phyloP scores from a whole-genome alignment of 37 sponge, comb jelly and placozoan species.

The Amphimedon queenslandica region DNA sequence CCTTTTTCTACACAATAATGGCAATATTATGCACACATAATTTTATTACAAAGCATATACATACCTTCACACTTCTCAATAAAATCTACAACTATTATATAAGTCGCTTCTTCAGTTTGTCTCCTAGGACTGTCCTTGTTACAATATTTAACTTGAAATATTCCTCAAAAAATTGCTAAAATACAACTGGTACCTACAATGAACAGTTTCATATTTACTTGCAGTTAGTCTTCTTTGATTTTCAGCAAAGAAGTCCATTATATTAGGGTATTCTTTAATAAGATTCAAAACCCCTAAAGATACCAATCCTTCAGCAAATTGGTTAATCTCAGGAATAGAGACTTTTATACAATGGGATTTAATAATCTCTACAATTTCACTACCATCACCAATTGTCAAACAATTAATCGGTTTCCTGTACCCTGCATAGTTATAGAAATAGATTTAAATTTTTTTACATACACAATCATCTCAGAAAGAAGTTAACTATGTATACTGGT shows the following conservation, averaged over 20 bases:
- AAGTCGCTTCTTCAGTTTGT: conserved; percentile 1
- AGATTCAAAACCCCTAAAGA: background rate
- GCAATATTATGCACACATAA: background rate
- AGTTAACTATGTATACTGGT: no score
- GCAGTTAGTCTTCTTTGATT: background rate
- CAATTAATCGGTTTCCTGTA: background rate
- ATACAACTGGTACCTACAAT: no score
- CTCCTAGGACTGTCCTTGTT: background rate
- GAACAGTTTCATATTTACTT: background rate
- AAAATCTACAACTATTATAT: conserved; percentile 5
- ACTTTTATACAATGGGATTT: background rate
- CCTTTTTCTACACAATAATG: no score
- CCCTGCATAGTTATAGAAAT: no score
- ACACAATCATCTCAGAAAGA: no score
- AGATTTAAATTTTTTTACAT: no score
- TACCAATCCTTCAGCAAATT: conserved; percentile 24
- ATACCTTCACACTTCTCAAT: conserved; percentile 26
- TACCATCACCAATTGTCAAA: background rate
- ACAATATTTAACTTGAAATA: background rate
- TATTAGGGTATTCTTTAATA: background rate
- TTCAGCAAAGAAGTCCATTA: conserved; percentile 11
- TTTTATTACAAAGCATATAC: background rate
- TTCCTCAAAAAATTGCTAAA: background rate
- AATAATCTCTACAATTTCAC: background rate
- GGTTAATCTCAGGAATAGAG: conserved; percentile 7